Percentiles rank a stretch among this genome's conserved stretches.
Evolutionary conservation across 2,797 vertebrate genomes (phyloP).

Genomic region (Argentina silus): DNA sequence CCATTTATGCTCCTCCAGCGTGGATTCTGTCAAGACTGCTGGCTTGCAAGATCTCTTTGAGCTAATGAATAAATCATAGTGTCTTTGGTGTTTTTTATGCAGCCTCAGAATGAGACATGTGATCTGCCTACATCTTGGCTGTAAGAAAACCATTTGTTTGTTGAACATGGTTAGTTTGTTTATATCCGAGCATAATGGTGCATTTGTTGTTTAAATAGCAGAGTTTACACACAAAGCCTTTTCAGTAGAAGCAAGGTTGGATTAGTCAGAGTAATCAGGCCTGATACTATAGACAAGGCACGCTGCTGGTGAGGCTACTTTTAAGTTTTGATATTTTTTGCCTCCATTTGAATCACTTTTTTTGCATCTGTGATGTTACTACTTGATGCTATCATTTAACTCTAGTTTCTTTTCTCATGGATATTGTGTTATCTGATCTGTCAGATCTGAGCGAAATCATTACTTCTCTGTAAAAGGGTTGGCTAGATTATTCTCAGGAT

Average conservation of each 20-base stretch:
- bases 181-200: slow-evolving; percentile 15
- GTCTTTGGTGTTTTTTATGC: slow-evolving; percentile 33
- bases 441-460: not conserved
- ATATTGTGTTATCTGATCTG: not conserved
- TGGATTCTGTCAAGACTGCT: slow-evolving; percentile 21
- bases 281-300: not conserved
- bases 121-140: slow-evolving; percentile 25
- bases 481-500: not conserved
- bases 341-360: not conserved
- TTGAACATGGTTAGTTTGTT: slow-evolving; percentile 13
- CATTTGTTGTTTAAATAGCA: slow-evolving; percentile 19
- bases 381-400: not conserved
- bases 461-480: not conserved
- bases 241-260: not conserved
- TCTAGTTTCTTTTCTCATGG: not conserved
- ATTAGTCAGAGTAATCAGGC: not conserved
- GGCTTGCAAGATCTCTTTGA: slow-evolving; percentile 34
- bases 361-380: not conserved
- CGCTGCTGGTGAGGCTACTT: not conserved
- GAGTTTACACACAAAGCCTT: not conserved
- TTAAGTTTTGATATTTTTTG: not conserved
- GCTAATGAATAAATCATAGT: slow-evolving; percentile 51
- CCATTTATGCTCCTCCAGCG: not conserved
- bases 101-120: slow-evolving; percentile 33
- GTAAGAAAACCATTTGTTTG: slow-evolving; percentile 18